Evolutionary conservation across 2,888 invertebrate genomes (phyloP).

Genomic region (Pachydiplax longipennis): DNA sequence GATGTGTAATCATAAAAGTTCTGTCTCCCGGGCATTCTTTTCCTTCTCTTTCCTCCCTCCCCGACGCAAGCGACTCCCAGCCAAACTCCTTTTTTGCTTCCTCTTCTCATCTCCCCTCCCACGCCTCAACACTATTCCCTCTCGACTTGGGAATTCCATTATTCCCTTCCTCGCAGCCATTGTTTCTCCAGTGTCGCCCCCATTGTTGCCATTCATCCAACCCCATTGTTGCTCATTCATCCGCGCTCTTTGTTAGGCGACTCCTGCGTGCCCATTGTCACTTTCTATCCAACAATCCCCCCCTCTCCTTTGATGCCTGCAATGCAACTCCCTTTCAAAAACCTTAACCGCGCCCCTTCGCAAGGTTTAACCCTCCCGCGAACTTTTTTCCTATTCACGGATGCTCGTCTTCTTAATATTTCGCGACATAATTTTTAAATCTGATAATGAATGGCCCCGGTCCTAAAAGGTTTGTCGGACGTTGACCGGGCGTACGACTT

Average conservation of each 20-base stretch:
- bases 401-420: not conserved
- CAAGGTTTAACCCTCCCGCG: not conserved
- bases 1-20: slow-evolving; percentile 45
- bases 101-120: not conserved
- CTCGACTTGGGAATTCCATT: slow-evolving; percentile 40
- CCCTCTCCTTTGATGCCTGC: too few relatives aligned
- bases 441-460: too few relatives aligned
- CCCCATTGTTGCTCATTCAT: slow-evolving; percentile 43
- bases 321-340: not conserved
- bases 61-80: not conserved
- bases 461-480: too few relatives aligned
- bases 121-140: not conserved
- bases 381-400: not conserved
- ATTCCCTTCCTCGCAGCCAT: slow-evolving; percentile 42
- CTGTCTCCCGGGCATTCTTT: slow-evolving; percentile 19
- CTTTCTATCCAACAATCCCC: not conserved
- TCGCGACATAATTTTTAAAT: not conserved
- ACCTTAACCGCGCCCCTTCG: not conserved
- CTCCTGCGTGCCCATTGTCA: slow-evolving; percentile 42
- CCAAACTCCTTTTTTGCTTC: slow-evolving; percentile 14
- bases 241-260: slow-evolving; percentile 43
- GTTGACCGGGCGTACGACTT: too few relatives aligned
- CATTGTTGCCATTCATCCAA: slow-evolving; percentile 41
- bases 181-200: slow-evolving; percentile 39
- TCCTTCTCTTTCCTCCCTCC: slow-evolving; percentile 2